Base-by-base conservation (phyloP, 2,888 invertebrate species). In the Silvanus unidentatus region DNA sequence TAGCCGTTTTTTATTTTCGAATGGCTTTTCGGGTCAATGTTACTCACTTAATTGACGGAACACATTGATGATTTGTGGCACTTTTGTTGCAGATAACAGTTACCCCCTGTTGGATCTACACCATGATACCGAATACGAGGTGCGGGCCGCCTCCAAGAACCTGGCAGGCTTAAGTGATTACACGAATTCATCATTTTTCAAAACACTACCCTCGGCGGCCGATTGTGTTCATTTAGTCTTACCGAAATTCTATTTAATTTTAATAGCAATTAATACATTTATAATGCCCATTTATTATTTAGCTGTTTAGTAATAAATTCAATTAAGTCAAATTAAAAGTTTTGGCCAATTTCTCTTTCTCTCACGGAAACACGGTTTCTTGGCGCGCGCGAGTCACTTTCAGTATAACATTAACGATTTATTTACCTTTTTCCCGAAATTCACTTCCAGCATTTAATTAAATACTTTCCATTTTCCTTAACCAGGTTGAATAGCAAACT, bases 81-180 rank as follows among this genome's bases (percentile, higher is more conserved):
- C n/a, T n/a, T n/a, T n/a, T n/a, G n/a, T n/a, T n/a, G 44, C 62
- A 77, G 77, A 74, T 44, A 74, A 72, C 45, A 73, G 71, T 41
- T 77, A 77, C 59, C 64, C 73, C 2, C 60, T 80, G 34, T 68
- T 66, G 11, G 68, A 74, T 40, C 63, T 80, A 34, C 64, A 70
- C 14, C 68, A 71, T 16, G 71, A 76, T 51, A 77, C 77, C 1
- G 71, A 69, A 27, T 80, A 79, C 56, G 69, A 75, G 45, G 70
- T 79, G 47, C 66, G 75, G 40, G 79, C 75, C 1, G 78, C 79
- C 22, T 73, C 78, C 1, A 71, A 70, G 43, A 80, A 79, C 59
- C 64, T 70, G 13, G 79, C 78, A 8, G 79, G 79, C n/a, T 63
- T 74, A 30, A 71, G 71, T 51, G 62, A 63, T 15, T 70, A 59